phyloP scores from a whole-genome alignment of 1,140 invertebrate species.

The Antheraea pernyi region DNA sequence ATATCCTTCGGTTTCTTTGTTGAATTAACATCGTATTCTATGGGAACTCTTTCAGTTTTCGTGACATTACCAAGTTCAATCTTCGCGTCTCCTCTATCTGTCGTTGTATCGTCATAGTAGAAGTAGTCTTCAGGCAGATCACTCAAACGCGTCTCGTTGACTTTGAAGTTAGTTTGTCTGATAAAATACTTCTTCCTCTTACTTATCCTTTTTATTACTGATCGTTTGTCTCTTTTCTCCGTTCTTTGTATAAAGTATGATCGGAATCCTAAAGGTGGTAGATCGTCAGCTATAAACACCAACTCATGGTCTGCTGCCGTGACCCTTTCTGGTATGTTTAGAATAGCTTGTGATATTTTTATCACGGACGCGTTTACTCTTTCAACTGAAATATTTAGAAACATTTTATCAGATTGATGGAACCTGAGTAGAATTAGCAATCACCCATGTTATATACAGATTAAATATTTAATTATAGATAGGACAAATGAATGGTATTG shows the following conservation, averaged over 20 bases:
- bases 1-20: slow-evolving; percentile 1
- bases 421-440: too few species aligned
- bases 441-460: too few species aligned
- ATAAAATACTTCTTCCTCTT: slow-evolving; percentile 38
- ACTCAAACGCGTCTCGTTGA: slow-evolving; percentile 16
- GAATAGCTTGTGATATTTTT: slow-evolving; percentile 27
- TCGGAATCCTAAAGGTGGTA: slow-evolving; percentile 67
- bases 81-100: slow-evolving; percentile 7
- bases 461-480: too few species aligned
- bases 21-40: background rate
- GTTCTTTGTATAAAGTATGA: slow-evolving; percentile 45
- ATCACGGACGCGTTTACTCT: slow-evolving; percentile 27
- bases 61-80: slow-evolving; percentile 18
- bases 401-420: too few species aligned
- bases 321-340: slow-evolving; percentile 21
- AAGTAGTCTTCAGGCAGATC: slow-evolving; percentile 11
- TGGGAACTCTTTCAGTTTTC: background rate
- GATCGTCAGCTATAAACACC: slow-evolving; percentile 67
- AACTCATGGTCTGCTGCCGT: slow-evolving; percentile 56
- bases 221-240: slow-evolving; percentile 12
- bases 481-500: too few species aligned
- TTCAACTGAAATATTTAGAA: slow-evolving; percentile 27
- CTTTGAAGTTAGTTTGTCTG: slow-evolving; percentile 22
- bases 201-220: slow-evolving; percentile 37
- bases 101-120: background rate